Base-by-base conservation (phyloP, 1,140 invertebrate genomes). In the Drosophila bipectinata region DNA sequence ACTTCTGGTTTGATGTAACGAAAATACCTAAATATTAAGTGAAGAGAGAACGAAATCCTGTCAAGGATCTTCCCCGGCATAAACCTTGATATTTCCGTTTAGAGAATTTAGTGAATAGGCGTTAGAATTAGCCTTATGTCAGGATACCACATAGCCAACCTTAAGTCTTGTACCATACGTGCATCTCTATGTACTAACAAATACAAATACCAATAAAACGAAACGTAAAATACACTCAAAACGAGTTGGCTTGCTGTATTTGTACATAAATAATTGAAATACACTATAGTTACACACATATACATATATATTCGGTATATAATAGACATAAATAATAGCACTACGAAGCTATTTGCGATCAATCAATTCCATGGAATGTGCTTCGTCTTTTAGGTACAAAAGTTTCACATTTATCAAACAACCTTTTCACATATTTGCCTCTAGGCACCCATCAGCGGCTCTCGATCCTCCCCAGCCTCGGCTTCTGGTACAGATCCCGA, bases 311-410 rank as follows among this genome's bases (percentile, higher is more conserved):
- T 56, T 60, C 56, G 30, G 49, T 52, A 53, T 67, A 63, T 76
- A 58, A 58, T 67, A 64, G 60, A 76, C 69, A 72, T 59, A 49
- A 82, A 63, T 73, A 64, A 34, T 78, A 81, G 37, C 30, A 60
- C 60, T 80, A 72, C 58, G 45, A 55, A 44, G 37, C 66, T 53
- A 67, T 54, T 69, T 75, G 76, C 63, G 48, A 61, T 55, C 55
- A 28, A 78, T 87, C 83, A 87, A 87, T 88, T 87, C 78, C 83
- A 56, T 75, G 48, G 64, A 87, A 87, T 87, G 34, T 37, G 72
- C 62, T 68, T 61, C 61, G 48, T 51, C 32, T 21, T 39, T 56
- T 68, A 88, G 83, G 82, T 87, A 87, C 83, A 88, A 68, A 51
- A 78, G 78, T 83, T 87, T 55, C 74, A 59, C 47, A 51, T 32